Base-by-base conservation (phyloP, 2,113 vertebrate species). In the Solea solea region DNA sequence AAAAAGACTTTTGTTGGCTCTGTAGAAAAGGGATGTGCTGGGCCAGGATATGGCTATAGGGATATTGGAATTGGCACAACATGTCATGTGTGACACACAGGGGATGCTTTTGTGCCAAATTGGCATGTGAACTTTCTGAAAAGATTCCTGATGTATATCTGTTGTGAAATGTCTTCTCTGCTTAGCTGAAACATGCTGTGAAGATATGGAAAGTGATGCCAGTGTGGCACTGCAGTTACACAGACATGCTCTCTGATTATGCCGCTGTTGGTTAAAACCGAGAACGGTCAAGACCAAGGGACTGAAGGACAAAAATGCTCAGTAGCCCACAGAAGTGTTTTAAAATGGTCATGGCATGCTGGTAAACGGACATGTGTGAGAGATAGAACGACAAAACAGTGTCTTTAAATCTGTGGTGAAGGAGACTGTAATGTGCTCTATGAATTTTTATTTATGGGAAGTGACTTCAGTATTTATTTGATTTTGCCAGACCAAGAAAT, bases 1-100 rank as follows among this genome's bases (percentile, higher is more conserved):
- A 95, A 74, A 94, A 95, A 83, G 93, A 91, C 87, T 91, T 96
- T 49, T 76, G 91, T 80, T 92, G 85, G 93, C 3, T 48, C 83
- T 61, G 63, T 81, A 16, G 88, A 87, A 58, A 88, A 87, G 57
- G 78, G 85, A 41, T 88, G 65, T 16, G 54, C 55, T 8, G 82
- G 62, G 11, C 27, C 62, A 0, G 83, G 72, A 4, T 84, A 78
- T 12, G 78, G 72, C 34, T 77, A 83, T 0, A 52, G 72, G 15
- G 85, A 88, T 8, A 61, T 81, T 9, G 60, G 81, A 44, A 69
- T 72, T 21, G 81, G 86, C 67, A 86, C 78, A 51, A 92, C 89
- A 3, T 91, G 88, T 66, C 91, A 92, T 34, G 91, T 92, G 40
- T 92, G 2, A 21, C 9, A 39, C 25, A 8, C n/a, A 11, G 25